phyloP scores from a whole-genome alignment of 2,888 invertebrate genomes.

The Agonopterix arenella region DNA sequence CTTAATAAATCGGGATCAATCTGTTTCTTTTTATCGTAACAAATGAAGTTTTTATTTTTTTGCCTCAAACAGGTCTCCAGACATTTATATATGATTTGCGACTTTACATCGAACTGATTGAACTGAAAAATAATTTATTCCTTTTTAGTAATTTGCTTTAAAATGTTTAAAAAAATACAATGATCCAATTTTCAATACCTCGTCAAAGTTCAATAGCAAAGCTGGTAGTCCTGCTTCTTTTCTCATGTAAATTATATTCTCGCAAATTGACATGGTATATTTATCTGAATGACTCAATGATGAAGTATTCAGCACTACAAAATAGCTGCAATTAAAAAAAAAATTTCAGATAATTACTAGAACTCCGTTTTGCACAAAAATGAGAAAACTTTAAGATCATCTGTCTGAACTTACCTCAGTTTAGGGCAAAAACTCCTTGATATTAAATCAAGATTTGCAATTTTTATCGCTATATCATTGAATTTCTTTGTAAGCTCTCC shows the following conservation, averaged over 20 bases:
- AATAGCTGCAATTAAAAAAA: constrained; percentile 22
- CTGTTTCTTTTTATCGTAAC: constrained; percentile 21
- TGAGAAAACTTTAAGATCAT: not conserved
- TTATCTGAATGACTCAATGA: constrained; percentile 24
- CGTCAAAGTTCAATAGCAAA: constrained; percentile 7
- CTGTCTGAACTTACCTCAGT: no score
- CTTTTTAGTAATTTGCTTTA: not conserved
- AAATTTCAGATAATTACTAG: no score
- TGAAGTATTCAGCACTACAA: constrained; percentile 27
- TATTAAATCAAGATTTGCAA: constrained; percentile 34
- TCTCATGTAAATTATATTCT: constrained; percentile 34
- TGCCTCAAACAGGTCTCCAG: constrained; percentile 38
- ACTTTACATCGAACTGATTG: no score
- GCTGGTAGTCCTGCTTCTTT: constrained; percentile 32
- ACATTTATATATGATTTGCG: constrained; percentile 25
- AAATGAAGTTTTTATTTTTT: constrained; percentile 29
- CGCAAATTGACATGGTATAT: constrained; percentile 25
- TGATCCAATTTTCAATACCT: no score
- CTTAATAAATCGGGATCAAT: constrained; percentile 13
- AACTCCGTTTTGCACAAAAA: constrained; percentile 1
- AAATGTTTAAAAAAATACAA: no score
- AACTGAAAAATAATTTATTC: no score
- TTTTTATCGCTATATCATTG: constrained; percentile 25
- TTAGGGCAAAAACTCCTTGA: constrained; percentile 31
- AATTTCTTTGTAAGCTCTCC: constrained; percentile 24